phyloP scores from a whole-genome alignment of 37 sponge, comb jelly and placozoan genomes.

The Chondrosia reniformis region DNA sequence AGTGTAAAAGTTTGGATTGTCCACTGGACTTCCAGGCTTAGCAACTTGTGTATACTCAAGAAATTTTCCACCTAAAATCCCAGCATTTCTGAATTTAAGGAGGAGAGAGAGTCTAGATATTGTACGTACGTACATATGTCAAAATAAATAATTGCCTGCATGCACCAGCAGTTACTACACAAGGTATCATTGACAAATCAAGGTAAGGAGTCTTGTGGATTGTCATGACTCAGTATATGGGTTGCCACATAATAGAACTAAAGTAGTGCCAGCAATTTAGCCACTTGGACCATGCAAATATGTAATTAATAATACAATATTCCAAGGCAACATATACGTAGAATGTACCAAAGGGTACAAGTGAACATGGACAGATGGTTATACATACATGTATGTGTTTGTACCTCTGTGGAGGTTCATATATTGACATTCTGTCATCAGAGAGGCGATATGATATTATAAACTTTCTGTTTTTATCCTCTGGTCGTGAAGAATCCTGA shows the following conservation, averaged over 20 bases:
- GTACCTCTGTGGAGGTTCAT: constrained; percentile 93
- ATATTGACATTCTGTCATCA: constrained; percentile 91
- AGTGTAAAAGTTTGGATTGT: constrained; percentile 77
- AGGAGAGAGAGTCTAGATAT: constrained; percentile 4
- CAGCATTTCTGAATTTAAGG: constrained; percentile 74
- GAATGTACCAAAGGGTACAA: too few species aligned
- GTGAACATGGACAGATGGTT: neutral
- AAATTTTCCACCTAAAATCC: constrained; percentile 92
- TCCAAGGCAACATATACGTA: too few species aligned
- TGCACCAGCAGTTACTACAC: neutral
- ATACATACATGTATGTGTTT: constrained; percentile 6
- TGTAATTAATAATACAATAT: too few species aligned
- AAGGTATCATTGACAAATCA: neutral
- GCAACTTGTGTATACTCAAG: constrained; percentile 75
- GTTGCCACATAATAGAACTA: too few species aligned
- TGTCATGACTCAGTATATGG: too few species aligned
- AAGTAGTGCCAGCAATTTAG: too few species aligned
- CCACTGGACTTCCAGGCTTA: constrained; percentile 70
- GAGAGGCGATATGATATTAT: constrained; percentile 90
- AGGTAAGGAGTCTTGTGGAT: too few species aligned
- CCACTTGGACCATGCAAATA: too few species aligned
- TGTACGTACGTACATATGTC: too few species aligned
- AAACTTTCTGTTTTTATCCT: constrained; percentile 89
- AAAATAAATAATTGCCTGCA: neutral
- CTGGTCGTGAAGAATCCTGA: constrained; percentile 78